Base-by-base conservation (phyloP, 2,113 vertebrate species). In the Dipodomys stephensi region DNA sequence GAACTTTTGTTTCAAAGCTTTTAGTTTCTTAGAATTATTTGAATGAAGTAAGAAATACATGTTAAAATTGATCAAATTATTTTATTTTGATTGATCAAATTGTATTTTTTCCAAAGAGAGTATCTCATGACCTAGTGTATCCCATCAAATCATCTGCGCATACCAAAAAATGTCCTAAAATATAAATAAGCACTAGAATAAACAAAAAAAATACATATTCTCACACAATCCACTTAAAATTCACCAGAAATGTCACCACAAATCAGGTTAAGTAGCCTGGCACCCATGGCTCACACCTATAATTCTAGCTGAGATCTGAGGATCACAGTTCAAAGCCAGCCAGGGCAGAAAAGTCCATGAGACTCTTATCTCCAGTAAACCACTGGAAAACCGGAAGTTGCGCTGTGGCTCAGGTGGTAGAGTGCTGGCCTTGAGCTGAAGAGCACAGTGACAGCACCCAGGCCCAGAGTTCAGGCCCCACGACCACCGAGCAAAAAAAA, bases 161-260 rank as follows among this genome's bases (percentile, higher is more conserved):
- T 93, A 87, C 23, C 30, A 78, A 57, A 94, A 94, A 91, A 83
- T 87, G 39, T 69, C 22, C 69, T 94, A 71, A 95, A 91, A 90
- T 87, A 73, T 53, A 93, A 93, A 90, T 90, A 69, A 92, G 16
- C 35, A 49, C 9, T 81, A 83, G 23, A 88, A 13, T 57, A 57
- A 67, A 25, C 2, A 71, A 81, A 78, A 81, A 25, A 71, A 44
- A 69, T 49, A 77, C 4, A 90, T 77, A 92, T 87, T 83, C 49
- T 94, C 39, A 93, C 20, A 74, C 28, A 53, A 78, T 82, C 28
- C 28, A 79, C 35, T 94, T 87, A 94, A 85, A 93, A 95, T 65
- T 93, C 85, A 92, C 73, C 81, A 74, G 78, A 93, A 81, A 69
- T 71, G 65, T 88, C 90, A 90, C 78, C 30, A 93, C 39, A 44